Conservation (phyloP, 2,888 invertebrate species). For the Eurois occulta region DNA sequence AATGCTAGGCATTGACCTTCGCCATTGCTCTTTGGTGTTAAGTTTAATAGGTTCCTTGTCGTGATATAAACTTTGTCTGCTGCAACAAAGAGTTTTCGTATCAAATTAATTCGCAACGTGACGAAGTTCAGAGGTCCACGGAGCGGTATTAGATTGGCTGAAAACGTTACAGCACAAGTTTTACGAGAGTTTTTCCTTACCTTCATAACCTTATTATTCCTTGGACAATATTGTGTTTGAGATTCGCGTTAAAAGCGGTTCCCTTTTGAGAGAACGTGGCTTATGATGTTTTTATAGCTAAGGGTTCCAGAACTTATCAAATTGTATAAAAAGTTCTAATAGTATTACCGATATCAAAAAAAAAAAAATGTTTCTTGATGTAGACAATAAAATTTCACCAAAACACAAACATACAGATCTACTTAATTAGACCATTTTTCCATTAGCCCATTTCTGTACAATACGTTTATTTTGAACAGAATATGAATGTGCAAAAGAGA, state of each 20-base stretch:
- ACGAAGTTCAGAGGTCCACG: slow-evolving; percentile 29
- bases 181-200: slow-evolving; percentile 28
- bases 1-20: slow-evolving; percentile 6
- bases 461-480: neutral
- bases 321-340: neutral
- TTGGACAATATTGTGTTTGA: slow-evolving; percentile 40
- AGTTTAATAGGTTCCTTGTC: neutral
- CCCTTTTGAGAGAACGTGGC: neutral
- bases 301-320: neutral
- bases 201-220: slow-evolving; percentile 50
- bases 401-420: neutral
- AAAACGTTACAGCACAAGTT: slow-evolving; percentile 46
- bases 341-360: too few relatives aligned
- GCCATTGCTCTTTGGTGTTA: neutral
- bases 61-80: neutral
- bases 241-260: neutral
- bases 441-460: slow-evolving; percentile 3
- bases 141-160: slow-evolving; percentile 44
- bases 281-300: neutral
- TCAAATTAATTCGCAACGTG: slow-evolving; percentile 49
- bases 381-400: neutral
- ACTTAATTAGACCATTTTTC: neutral
- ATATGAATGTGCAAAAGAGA: neutral
- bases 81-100: slow-evolving; percentile 25
- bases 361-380: too few relatives aligned